Base-by-base conservation (phyloP, 2,888 invertebrate species). In the Acanthacorydalis orientalis region DNA sequence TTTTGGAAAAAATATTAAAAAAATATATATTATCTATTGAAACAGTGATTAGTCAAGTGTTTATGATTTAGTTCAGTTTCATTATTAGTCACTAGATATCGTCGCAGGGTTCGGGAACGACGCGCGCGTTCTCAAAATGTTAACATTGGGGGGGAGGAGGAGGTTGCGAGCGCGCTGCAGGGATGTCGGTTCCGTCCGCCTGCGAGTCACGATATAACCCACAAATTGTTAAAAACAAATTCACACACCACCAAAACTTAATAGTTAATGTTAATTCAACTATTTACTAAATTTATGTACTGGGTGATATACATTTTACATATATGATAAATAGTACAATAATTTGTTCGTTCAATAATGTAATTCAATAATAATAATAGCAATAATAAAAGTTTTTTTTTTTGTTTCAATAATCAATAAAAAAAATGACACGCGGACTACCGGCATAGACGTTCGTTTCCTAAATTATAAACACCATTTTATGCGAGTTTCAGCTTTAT, bases 271-370 rank as follows among this genome's bases (percentile, higher is more conserved):
- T 40, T 35, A 47, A 33, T 47, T 47, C 43, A 42, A 47, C 47
- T 47, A 47, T 31, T 34, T 42, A 23, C 47, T 47, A 47, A 47
- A 43, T 23, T 47, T 47, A 47, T 47, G 43, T 47, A 47, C 47
- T 47, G 42, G 63, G 64, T 64, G 64, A 64, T 65, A 65, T 65
- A 66, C 64, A 65, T 65, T 47, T 62, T 64, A 65, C 63, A 64
- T 65, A 37, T 62, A 64, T 61, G 64, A 65, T 65, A 64, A 65
- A 64, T 65, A 51, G 50, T 51, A 65, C 64, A 64, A 63, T 62
- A 64, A 64, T 62, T 64, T 53, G 50, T 63, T 54, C 53, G 52
- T 52, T 53, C 46, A 51, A 49, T 52, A 48, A 53, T 52, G 53
- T 53, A 53, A 52, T 52, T 63, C 55, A 58, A 60, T 62, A 61